Evolutionary conservation across 2,888 invertebrate species (phyloP), one percentile per base, ranked within the genome.

Genomic region (Trilocha varians): DNA sequence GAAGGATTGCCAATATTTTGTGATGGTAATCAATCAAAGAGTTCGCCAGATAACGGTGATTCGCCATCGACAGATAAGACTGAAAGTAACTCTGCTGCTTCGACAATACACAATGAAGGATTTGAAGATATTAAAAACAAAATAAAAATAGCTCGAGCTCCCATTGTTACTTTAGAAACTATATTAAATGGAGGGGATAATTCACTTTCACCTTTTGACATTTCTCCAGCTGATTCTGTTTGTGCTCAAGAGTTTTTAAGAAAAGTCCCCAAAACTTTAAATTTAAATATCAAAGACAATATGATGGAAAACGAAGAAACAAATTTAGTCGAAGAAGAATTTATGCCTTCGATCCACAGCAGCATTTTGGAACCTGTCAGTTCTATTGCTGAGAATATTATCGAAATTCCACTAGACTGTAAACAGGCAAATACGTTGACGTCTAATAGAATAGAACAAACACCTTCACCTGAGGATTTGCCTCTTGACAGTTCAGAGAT

Each of bases 381-480:
- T 65, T 88, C 88, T 39, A 69, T 87, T 46, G 79, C 73, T 45
- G 87, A 78, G 50, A 87, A 87, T 36, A 85, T 86, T 13, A 73
- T 89, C 62, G 87, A 88, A 54, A 74, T 89, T 54, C 83, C 84
- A 18, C 60, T 88, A 48, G 80, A 86, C 59, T 80, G 85, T 44
- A 80, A 84, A 55, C 73, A 87, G 66, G 79, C 76, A 35, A 83
- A 72, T 54, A 62, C 69, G 37, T 55, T 71, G 36, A 59, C 71
- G 37, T 53, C 72, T 37, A 79, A 72, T 48, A 69, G 91, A 46
- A 88, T 92, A 62, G 94, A 94, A 65, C 90, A 93, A 60, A 94
- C 94, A 1, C 94, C 95, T 1, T 95, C 94, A 1, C 92, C 94
- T 0, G 95, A 95, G 78, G 95, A 95, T 62, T 77, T 95, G 40